Evolutionary conservation across 1,140 invertebrate species (phyloP).

Genomic region (Parapsyche elsis): DNA sequence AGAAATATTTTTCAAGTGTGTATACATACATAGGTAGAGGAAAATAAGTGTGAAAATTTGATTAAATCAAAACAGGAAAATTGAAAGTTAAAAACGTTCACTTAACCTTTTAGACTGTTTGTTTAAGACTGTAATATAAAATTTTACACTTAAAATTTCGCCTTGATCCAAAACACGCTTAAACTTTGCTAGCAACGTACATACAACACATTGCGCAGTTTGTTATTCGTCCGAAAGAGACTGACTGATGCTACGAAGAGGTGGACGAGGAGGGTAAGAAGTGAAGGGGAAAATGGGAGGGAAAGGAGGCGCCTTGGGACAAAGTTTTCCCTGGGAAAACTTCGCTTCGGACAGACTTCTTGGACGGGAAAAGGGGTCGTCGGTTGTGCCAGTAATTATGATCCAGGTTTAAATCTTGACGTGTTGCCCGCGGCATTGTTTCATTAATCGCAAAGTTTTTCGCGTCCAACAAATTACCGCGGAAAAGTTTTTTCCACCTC

Average conservation of each 20-base stretch:
- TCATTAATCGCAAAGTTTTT: slow-evolving; percentile 57
- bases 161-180: background rate
- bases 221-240: slow-evolving; percentile 14
- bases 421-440: slow-evolving; percentile 56
- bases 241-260: slow-evolving; percentile 48
- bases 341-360: slow-evolving; percentile 27
- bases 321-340: slow-evolving; percentile 45
- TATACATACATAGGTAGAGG: too few relatives aligned
- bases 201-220: background rate
- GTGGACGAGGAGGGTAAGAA: too few relatives aligned
- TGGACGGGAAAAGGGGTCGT: slow-evolving; percentile 16
- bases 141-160: background rate
- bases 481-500: slow-evolving; percentile 51
- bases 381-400: slow-evolving; percentile 53
- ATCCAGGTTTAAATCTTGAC: slow-evolving; percentile 57
- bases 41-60: too few relatives aligned
- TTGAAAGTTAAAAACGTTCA: background rate
- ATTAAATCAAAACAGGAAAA: too few relatives aligned
- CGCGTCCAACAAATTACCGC: slow-evolving; percentile 55
- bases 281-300: slow-evolving; percentile 11
- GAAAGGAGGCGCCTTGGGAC: background rate
- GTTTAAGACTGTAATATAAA: background rate
- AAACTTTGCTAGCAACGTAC: background rate
- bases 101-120: background rate
- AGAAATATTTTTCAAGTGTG: too few relatives aligned